phyloP scores from a whole-genome alignment of 2,113 vertebrate genomes.

The Odontophorus gujanensis region DNA sequence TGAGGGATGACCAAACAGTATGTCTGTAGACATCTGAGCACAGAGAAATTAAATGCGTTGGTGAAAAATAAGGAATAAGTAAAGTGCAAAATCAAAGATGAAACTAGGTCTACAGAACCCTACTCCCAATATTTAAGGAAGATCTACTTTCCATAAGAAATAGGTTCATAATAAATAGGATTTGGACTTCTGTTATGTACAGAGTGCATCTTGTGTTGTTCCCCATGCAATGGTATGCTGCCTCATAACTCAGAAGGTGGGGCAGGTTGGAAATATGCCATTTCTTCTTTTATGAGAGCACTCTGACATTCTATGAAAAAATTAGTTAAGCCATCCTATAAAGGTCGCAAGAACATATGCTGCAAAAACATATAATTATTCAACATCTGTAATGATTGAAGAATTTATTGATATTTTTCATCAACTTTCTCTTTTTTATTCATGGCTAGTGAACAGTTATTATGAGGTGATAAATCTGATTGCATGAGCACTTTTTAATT shows the following conservation, averaged over 20 bases:
- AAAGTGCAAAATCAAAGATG: neutral
- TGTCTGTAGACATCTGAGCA: neutral
- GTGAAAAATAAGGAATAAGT: neutral
- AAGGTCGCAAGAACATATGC: neutral
- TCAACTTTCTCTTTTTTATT: neutral
- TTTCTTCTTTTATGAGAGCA: neutral
- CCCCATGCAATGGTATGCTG: neutral
- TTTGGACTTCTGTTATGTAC: neutral
- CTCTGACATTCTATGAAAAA: neutral
- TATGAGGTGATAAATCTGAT: neutral
- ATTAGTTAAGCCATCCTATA: neutral
- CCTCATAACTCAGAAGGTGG: neutral
- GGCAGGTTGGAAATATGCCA: neutral
- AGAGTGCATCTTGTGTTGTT: neutral
- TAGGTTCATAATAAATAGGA: neutral
- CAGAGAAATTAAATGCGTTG: neutral
- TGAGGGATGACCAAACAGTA: neutral
- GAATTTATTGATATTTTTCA: constrained; percentile 3
- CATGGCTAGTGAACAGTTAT: neutral
- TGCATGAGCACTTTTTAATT: constrained; percentile 6
- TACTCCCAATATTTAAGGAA: neutral
- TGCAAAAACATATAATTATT: neutral
- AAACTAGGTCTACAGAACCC: neutral
- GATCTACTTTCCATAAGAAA: neutral
- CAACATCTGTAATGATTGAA: neutral